Evolutionary conservation across 2,797 vertebrate genomes (phyloP), one percentile per base, ranked within the genome.

Genomic region (Kryptopterus vitreolus): DNA sequence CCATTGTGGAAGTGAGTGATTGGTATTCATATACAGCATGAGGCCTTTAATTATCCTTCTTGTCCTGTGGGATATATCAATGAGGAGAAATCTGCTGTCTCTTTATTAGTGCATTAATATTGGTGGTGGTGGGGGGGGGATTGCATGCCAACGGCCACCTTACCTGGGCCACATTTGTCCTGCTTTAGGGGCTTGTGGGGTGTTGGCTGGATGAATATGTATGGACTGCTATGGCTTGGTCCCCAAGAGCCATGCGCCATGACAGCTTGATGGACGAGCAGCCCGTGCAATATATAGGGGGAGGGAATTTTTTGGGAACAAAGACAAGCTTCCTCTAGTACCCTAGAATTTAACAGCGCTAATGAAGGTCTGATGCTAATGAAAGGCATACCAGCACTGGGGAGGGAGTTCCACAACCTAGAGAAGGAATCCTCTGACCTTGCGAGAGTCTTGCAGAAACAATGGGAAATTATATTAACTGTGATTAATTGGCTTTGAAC

Each of bases 81-180:
- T 87, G 75, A 79, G 9, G 90, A 90, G 90, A 89, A 91, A 91
- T 93, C 90, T 90, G 88, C 87, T 87, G 91, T 88, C 92, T 94
- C 91, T 95, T 94, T 94, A 94, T 95, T 95, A 94, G 88, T 87
- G 87, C 86, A 92, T 94, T 94, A 92, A 90, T 91, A 93, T 82
- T 82, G 58, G 63, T 50, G 71, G 90, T 89, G 79, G 92, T 88
- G 66, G 77, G 58, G 63, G 57, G 71, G 90, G 89, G 79, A 92
- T 88, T 69, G 77, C 80, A 87, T 90, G 85, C 81, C 88, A 90
- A 87, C 85, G 85, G 82, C 88, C 87, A 83, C 83, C 88, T 87
- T 90, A 88, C 89, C 87, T 86, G 86, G 86, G 88, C 89, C 89
- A 87, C 81, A 85, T 89, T 87, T 86, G 82, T 86, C 82, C 85